Base-by-base conservation (phyloP, 2,113 vertebrate species). In the Cettia cetti region DNA sequence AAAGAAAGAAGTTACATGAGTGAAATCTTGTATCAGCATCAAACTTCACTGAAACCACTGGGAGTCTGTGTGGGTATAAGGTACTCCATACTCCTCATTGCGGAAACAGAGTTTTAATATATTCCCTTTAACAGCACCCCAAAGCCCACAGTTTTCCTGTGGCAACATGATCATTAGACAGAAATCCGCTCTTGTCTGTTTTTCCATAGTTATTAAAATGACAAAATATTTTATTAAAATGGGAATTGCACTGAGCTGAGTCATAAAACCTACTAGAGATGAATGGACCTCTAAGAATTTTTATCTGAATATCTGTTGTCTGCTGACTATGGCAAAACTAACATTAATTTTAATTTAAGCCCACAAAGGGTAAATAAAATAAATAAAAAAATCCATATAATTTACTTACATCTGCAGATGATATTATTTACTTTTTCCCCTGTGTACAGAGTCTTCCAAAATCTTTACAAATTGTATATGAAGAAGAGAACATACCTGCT, bases 211-310 rank as follows among this genome's bases (percentile, higher is more conserved):
- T 81, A 88, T 71, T 94, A 83, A 92, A 94, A 85, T 68, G 59
- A 90, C 61, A 92, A 92, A 94, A 91, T 79, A 31, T 86, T 91
- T 89, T 75, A 92, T 86, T 89, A 92, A 95, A 92, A 90, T 52
- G 18, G 49, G 33, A 90, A 92, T 82, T 93, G 28, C 15, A 40
- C 42, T 76, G 47, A 82, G 24, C 14, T 2, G 2, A 92, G 21
- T 87, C 71, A 75, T 71, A 84, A 95, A 93, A 90, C 64, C 68
- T 88, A 40, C 76, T 40, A 61, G 40, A 90, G 56, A 83, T 6
- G 4, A 88, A 92, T 44, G 47, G n/a, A 71, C 13, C 21, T 76
- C 52, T 74, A 78, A 66, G 44, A 80, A 4, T 50, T 91, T 81
- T 92, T 79, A 78, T 86, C 37, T 2, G 10, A 86, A 47, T 63